Evolutionary conservation across 1,140 invertebrate genomes (phyloP).

Genomic region (Saccostrea echinata): DNA sequence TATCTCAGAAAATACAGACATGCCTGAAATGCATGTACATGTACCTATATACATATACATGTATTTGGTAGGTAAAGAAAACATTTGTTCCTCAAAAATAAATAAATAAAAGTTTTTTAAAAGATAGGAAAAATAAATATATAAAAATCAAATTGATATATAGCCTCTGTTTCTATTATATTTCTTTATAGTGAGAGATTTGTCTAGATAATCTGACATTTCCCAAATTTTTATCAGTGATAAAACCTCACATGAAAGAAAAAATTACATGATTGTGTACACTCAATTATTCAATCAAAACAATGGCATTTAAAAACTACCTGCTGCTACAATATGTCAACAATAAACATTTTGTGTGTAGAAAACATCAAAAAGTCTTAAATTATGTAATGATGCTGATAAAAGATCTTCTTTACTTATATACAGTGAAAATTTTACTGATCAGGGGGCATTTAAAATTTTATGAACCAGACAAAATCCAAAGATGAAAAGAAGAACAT

Average conservation of each 20-base stretch:
- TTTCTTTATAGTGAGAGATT: background rate
- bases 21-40: background rate
- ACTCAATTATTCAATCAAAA: background rate
- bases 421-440: background rate
- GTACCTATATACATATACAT: background rate
- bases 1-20: background rate
- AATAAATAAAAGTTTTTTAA: too few relatives aligned
- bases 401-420: constrained; percentile 14
- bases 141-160: background rate
- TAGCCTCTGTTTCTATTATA: background rate
- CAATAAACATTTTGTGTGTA: background rate
- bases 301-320: background rate
- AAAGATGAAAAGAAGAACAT: constrained; percentile 4
- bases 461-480: constrained; percentile 14
- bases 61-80: too few relatives aligned
- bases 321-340: background rate
- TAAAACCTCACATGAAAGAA: background rate
- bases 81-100: too few relatives aligned
- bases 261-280: background rate
- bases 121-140: too few relatives aligned
- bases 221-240: constrained; percentile 5
- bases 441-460: constrained; percentile 9
- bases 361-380: constrained; percentile 19
- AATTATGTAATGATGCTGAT: constrained; percentile 22
- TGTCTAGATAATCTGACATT: background rate